These are phyloP conservation scores for Calameuta filiformis DNA, from an alignment of 2,888 invertebrate species.

Conservation along the genomic window DNA sequence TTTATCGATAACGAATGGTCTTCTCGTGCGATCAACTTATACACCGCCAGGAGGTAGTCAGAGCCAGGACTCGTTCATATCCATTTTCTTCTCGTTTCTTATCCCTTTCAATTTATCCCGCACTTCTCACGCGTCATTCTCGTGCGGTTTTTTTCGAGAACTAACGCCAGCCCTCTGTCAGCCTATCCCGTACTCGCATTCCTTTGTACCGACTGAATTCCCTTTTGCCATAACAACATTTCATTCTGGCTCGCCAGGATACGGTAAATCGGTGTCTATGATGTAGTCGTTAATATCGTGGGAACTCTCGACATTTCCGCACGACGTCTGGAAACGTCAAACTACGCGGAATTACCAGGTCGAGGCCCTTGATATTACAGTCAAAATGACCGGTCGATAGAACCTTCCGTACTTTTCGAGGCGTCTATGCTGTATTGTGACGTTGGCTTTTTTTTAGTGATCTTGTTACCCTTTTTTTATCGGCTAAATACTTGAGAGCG, in stretches of 20 bases:
- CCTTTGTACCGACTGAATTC: too few relatives aligned
- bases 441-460: background rate
- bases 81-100: background rate
- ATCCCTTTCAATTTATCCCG: background rate
- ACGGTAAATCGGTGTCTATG: background rate
- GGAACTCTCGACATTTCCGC: conserved; percentile 3
- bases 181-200: background rate
- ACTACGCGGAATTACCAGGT: background rate
- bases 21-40: background rate
- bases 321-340: background rate
- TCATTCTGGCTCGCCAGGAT: background rate
- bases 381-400: background rate
- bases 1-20: background rate
- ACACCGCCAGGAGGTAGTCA: background rate
- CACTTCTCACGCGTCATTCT: background rate
- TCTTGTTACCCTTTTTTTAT: background rate
- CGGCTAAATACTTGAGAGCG: background rate
- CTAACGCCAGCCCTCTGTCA: background rate
- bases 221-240: background rate
- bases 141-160: background rate
- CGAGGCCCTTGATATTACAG: background rate
- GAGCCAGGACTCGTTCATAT: background rate
- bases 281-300: background rate
- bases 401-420: background rate
- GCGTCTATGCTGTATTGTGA: background rate